A percentile compares a stretch with the other conserved stretches of the same genome.
Conservation (phyloP, 2,797 vertebrate species). For the Acropternis orthonyx region DNA sequence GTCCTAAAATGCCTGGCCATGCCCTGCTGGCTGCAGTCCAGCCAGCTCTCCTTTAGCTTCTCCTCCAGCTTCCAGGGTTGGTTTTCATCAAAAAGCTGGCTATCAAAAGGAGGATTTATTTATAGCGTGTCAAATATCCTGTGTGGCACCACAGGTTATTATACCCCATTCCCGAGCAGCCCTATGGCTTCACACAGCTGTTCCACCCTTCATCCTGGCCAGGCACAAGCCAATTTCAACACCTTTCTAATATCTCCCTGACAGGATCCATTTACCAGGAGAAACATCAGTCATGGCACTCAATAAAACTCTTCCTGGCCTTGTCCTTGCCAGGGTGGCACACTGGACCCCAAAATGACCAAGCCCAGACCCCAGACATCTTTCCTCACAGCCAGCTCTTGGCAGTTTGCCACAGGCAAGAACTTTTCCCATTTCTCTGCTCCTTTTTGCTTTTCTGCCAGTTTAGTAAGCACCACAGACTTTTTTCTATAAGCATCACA, state of each 20-base stretch:
- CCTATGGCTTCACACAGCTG: not conserved
- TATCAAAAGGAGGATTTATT: constrained; percentile 51
- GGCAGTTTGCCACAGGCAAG: not conserved
- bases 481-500: not conserved
- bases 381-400: not conserved
- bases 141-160: not conserved
- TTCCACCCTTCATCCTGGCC: not conserved
- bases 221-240: not conserved
- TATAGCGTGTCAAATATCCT: constrained; percentile 70
- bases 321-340: not conserved
- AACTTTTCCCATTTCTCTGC: not conserved
- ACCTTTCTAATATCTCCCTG: not conserved
- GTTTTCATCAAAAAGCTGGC: not conserved
- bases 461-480: not conserved
- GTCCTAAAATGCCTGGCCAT: not conserved
- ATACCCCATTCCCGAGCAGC: not conserved
- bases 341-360: not conserved
- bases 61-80: not conserved
- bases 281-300: not conserved
- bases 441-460: not conserved
- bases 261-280: not conserved
- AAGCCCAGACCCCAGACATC: not conserved
- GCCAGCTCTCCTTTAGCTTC: not conserved
- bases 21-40: not conserved
- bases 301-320: not conserved